Evolutionary conservation across 2,113 vertebrate genomes (phyloP).

Genomic region (Xenopus laevis): DNA sequence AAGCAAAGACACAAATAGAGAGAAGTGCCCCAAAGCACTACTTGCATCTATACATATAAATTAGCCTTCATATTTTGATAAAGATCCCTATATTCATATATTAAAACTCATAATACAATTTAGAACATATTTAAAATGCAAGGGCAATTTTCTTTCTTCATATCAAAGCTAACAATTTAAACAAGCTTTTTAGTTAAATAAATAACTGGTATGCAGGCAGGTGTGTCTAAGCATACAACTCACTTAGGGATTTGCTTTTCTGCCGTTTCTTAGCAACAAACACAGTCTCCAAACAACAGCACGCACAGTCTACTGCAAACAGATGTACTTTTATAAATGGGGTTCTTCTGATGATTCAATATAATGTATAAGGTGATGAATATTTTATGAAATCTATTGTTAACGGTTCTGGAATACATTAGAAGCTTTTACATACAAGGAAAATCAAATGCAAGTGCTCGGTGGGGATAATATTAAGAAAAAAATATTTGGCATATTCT

Average conservation of each 20-base stretch:
- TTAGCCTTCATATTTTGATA: no score
- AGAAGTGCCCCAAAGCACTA: no score
- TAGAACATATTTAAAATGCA: no score
- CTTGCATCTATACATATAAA: no score
- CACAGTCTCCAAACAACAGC: slow-evolving; percentile 47
- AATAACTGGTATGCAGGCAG: slow-evolving; percentile 53
- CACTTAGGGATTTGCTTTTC: slow-evolving; percentile 59
- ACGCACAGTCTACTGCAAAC: slow-evolving; percentile 46
- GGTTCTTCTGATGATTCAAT: slow-evolving; percentile 23
- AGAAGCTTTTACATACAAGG: not conserved
- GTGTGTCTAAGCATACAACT: slow-evolving; percentile 47
- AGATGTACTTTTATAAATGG: slow-evolving; percentile 52
- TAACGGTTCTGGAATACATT: slow-evolving; percentile 8
- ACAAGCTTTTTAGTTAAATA: slow-evolving; percentile 58
- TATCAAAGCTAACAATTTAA: slow-evolving; percentile 25
- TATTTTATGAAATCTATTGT: slow-evolving; percentile 31
- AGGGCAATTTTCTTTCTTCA: not conserved
- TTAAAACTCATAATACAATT: no score
- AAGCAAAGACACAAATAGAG: no score
- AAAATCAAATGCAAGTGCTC: no score
- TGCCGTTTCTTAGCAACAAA: slow-evolving; percentile 52
- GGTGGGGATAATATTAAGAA: no score
- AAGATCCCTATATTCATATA: no score
- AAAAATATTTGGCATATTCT: no score
- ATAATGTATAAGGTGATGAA: slow-evolving; percentile 20